Evolutionary conservation across 2,888 invertebrate genomes (phyloP).

Genomic region (Carterocephalus palaemon): DNA sequence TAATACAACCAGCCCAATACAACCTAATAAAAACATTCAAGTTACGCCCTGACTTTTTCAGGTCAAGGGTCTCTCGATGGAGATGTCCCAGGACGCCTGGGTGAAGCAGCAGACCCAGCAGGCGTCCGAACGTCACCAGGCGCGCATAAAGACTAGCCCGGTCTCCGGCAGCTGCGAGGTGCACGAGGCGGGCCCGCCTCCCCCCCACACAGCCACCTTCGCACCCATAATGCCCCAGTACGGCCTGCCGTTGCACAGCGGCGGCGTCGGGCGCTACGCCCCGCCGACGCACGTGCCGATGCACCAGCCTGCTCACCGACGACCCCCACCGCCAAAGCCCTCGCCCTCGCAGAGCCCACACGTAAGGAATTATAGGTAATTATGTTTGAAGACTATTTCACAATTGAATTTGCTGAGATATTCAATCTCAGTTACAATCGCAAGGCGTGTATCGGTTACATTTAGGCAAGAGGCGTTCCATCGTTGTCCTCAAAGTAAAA

Average conservation of each 20-base stretch:
- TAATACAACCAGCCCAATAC: not conserved
- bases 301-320: conserved; percentile 72
- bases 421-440: too few relatives aligned
- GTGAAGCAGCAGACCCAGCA: conserved; percentile 73
- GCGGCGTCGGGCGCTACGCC: conserved; percentile 71
- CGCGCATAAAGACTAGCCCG: conserved; percentile 70
- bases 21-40: not conserved
- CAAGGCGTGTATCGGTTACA: too few relatives aligned
- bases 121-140: conserved; percentile 61
- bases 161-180: conserved; percentile 67
- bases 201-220: conserved; percentile 61
- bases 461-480: too few relatives aligned
- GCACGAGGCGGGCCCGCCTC: conserved; percentile 80
- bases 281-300: conserved; percentile 77
- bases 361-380: conserved; percentile 77
- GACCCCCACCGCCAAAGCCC: conserved; percentile 70
- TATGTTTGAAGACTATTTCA: conserved; percentile 36
- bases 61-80: conserved; percentile 75
- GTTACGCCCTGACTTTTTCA: conserved; percentile 39
- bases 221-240: conserved; percentile 70
- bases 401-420: too few relatives aligned
- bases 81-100: conserved; percentile 75
- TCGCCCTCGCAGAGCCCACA: conserved; percentile 77
- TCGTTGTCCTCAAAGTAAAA: too few relatives aligned
- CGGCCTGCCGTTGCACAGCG: conserved; percentile 59